Percentiles rank a stretch among this genome's conserved stretches.
Conservation (phyloP, 2,797 vertebrate genomes). For the Coracias cyanogaster region DNA sequence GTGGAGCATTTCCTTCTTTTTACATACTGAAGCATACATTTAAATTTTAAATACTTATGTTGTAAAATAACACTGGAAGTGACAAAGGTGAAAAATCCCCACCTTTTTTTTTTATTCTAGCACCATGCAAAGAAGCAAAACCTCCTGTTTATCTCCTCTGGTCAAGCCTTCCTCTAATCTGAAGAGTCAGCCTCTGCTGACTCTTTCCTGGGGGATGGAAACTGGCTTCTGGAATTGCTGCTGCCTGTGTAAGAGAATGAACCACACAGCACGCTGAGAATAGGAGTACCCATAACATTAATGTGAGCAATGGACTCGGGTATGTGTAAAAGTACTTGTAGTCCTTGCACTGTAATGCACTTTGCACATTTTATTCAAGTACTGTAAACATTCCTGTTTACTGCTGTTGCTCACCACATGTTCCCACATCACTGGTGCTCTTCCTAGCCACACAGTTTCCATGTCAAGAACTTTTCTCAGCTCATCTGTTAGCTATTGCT, state of each 20-base stretch:
- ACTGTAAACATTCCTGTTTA: background rate
- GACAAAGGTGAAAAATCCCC: background rate
- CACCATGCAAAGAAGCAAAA: background rate
- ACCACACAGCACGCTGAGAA: rapidly evolving
- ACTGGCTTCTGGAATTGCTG: background rate
- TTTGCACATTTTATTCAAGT: background rate
- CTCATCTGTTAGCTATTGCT: background rate
- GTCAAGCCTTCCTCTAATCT: background rate
- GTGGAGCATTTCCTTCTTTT: background rate
- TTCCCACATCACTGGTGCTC: background rate
- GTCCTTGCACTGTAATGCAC: rapidly evolving
- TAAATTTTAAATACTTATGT: background rate
- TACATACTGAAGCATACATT: background rate
- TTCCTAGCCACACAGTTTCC: background rate
- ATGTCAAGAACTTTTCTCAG: background rate
- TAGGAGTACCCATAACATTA: background rate
- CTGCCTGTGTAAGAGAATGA: background rate
- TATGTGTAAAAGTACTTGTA: rapidly evolving
- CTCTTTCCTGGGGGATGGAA: background rate
- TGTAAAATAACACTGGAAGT: background rate
- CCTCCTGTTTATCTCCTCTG: background rate
- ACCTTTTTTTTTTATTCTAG: background rate
- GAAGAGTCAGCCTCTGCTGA: background rate
- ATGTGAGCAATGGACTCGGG: background rate
- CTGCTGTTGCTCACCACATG: background rate